phyloP scores from a whole-genome alignment of 2,888 invertebrate species.

The Lingula anatina region DNA sequence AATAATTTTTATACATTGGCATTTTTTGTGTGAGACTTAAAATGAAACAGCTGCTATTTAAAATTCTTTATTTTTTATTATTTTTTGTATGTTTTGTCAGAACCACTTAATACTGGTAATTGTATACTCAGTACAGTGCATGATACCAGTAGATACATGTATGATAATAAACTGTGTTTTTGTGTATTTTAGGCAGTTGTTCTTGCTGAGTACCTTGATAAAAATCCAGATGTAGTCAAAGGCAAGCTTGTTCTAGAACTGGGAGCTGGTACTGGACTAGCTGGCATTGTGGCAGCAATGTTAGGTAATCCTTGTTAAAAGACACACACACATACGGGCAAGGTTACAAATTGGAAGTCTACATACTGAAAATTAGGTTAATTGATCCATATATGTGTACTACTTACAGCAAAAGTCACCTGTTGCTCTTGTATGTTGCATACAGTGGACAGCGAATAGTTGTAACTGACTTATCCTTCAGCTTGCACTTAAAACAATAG shows the following conservation, averaged over 20 bases:
- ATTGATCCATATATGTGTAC: not conserved
- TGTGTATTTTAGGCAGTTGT: conserved; percentile 43
- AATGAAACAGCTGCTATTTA: too few species aligned
- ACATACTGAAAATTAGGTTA: not conserved
- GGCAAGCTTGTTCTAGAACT: conserved; percentile 41
- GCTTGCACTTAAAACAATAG: too few species aligned
- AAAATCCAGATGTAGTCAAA: conserved; percentile 20
- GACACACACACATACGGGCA: too few species aligned
- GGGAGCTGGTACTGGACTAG: conserved; percentile 48
- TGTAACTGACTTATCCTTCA: too few species aligned
- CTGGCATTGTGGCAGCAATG: conserved; percentile 40
- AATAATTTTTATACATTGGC: too few species aligned
- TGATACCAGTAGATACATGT: conserved; percentile 39
- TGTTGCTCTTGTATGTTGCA: too few species aligned
- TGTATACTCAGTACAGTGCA: conserved; percentile 46
- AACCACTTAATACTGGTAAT: conserved; percentile 47
- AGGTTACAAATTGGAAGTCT: not conserved
- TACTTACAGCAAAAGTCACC: too few species aligned
- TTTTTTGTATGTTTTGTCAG: conserved; percentile 37
- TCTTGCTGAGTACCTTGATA: conserved; percentile 34
- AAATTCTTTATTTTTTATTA: not conserved
- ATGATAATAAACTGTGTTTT: too few species aligned
- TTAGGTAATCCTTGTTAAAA: too few species aligned
- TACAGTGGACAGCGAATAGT: too few species aligned
- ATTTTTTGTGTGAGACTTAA: too few species aligned